Evolutionary conservation across 2,797 vertebrate genomes (phyloP).

Genomic region (Pampus argenteus): DNA sequence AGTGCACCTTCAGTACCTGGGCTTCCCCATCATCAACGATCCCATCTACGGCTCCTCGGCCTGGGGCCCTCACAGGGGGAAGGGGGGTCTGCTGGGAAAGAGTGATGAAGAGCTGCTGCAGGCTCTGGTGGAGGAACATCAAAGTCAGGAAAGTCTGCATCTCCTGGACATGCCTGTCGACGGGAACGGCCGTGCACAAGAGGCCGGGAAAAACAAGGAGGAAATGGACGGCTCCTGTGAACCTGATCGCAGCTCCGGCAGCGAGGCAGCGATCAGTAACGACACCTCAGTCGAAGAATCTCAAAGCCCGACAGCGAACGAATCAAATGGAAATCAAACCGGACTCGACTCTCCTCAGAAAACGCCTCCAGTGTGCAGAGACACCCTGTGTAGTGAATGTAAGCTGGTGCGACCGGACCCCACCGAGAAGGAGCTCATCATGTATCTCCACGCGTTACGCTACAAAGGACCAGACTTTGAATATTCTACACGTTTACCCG

Average conservation of each 20-base stretch:
- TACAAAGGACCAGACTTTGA: slow-evolving; percentile 97
- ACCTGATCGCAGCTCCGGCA: slow-evolving; percentile 10
- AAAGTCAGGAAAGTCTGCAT: slow-evolving; percentile 88
- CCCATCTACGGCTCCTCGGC: slow-evolving; percentile 94
- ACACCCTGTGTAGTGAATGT: slow-evolving; percentile 93
- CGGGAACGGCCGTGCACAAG: slow-evolving; percentile 12
- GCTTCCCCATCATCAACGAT: slow-evolving; percentile 95
- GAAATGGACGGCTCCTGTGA: not conserved
- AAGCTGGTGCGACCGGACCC: slow-evolving; percentile 89
- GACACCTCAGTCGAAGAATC: not conserved
- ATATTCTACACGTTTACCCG: slow-evolving; percentile 89
- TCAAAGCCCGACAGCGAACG: not conserved
- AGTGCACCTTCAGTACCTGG: slow-evolving; percentile 96
- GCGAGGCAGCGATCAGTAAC: not conserved
- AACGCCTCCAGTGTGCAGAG: slow-evolving; percentile 61
- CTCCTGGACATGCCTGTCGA: slow-evolving; percentile 84
- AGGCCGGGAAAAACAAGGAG: slow-evolving; percentile 24
- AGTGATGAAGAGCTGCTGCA: slow-evolving; percentile 90
- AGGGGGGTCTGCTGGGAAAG: slow-evolving; percentile 87
- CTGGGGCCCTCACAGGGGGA: slow-evolving; percentile 92
- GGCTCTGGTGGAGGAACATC: slow-evolving; percentile 91
- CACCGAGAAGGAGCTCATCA: slow-evolving; percentile 91
- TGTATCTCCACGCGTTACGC: slow-evolving; percentile 95
- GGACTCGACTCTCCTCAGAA: not conserved
- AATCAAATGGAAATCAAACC: slow-evolving; percentile 32